Evolutionary conservation across 2,888 invertebrate genomes (phyloP).

Genomic region (Disparrhopalites patrizii): DNA sequence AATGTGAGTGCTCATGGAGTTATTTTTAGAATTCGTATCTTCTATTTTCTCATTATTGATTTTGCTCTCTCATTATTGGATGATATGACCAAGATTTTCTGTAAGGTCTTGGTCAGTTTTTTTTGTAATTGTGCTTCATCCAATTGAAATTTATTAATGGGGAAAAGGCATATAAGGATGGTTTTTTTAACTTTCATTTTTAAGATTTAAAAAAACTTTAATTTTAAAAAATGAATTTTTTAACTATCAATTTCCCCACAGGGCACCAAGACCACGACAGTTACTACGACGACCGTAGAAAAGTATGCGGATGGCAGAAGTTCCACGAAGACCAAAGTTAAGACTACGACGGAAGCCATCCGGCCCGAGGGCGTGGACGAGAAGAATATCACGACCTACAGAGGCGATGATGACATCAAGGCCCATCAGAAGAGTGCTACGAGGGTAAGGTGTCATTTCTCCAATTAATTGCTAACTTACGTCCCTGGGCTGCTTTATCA

Average conservation of each 20-base stretch:
- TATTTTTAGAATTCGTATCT: no score
- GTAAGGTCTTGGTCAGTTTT: no score
- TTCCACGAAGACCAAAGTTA: slow-evolving; percentile 38
- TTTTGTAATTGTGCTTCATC: no score
- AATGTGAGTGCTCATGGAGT: slow-evolving; percentile 43
- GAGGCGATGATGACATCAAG: slow-evolving; percentile 30
- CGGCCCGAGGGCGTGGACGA: slow-evolving; percentile 7
- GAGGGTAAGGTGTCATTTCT: slow-evolving; percentile 30
- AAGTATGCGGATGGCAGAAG: slow-evolving; percentile 43
- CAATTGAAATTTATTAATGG: not conserved
- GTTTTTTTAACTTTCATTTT: no score
- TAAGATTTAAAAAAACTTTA: no score
- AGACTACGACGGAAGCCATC: slow-evolving; percentile 43
- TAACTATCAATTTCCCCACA: slow-evolving; percentile 1
- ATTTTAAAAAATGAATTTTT: not conserved
- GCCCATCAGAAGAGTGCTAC: slow-evolving; percentile 37
- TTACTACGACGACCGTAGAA: slow-evolving; percentile 43
- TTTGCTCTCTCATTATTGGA: no score
- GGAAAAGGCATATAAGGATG: not conserved
- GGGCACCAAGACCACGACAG: slow-evolving; percentile 44
- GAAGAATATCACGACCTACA: slow-evolving; percentile 15
- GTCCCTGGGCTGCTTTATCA: no score
- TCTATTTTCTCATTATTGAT: no score
- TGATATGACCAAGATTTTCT: no score
- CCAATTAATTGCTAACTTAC: no score